A percentile compares a stretch with the other conserved stretches of the same genome.
Conservation (phyloP, 2,888 invertebrate genomes). For the Alentia gelatinosa region DNA sequence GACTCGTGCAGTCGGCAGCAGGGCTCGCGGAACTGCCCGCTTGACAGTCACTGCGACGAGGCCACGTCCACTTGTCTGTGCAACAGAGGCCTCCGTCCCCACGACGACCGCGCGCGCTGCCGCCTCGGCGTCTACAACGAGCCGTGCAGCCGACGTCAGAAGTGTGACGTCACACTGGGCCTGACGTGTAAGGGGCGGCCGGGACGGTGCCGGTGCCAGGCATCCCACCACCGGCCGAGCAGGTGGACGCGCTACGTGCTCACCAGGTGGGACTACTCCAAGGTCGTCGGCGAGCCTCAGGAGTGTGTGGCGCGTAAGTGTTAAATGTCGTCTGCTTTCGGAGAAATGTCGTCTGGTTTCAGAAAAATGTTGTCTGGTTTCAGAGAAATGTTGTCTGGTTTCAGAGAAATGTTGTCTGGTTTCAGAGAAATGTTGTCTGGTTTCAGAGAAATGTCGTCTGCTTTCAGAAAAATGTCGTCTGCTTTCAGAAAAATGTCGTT, state of each 20-base stretch:
- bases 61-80: slow-evolving; percentile 42
- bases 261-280: slow-evolving; percentile 56
- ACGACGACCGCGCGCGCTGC: slow-evolving; percentile 54
- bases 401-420: too few species aligned
- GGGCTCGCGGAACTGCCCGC: slow-evolving; percentile 45
- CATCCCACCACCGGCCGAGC: slow-evolving; percentile 52
- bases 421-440: too few species aligned
- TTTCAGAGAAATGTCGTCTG: too few species aligned
- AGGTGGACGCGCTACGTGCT: slow-evolving; percentile 56
- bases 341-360: too few species aligned
- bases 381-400: too few species aligned
- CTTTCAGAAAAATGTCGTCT: too few species aligned
- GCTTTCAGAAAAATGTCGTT: too few species aligned
- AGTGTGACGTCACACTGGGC: slow-evolving; percentile 44
- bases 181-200: slow-evolving; percentile 49
- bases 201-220: slow-evolving; percentile 42
- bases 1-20: not conserved
- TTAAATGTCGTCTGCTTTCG: not conserved
- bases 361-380: too few species aligned
- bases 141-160: slow-evolving; percentile 37
- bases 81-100: slow-evolving; percentile 43
- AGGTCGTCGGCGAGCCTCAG: slow-evolving; percentile 53
- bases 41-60: slow-evolving; percentile 53
- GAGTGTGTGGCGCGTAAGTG: slow-evolving; percentile 58
- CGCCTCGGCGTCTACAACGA: slow-evolving; percentile 54